Evolutionary conservation across 2,888 invertebrate genomes (phyloP), one percentile per base, ranked within the genome.

Genomic region (Catonia carolina): DNA sequence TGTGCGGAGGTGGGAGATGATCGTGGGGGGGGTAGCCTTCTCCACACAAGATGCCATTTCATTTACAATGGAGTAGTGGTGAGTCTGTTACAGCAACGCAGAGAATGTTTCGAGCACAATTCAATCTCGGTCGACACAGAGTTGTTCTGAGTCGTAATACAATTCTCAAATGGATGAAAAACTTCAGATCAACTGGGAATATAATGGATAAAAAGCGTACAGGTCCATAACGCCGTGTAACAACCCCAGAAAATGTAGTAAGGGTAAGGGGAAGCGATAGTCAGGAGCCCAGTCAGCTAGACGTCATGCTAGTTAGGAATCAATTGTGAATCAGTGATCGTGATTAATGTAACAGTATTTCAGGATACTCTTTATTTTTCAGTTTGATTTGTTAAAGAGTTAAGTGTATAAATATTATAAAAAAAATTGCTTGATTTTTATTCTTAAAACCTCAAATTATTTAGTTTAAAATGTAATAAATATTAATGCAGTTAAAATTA

Each of bases 121-220:
- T 37, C 20, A 52, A 37, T 52, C 17, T 52, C 23, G 39, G 52
- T 37, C 52, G 52, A 35, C 39, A 52, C 20, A 22, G 39, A 52
- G 37, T 22, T 52, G 52, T 52, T 52, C 52, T 37, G 18, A 52
- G 52, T 27, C 52, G 22, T 37, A 52, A 52, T 18, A 36, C 52
- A 37, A 52, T 52, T 37, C 52, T 52, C 36, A 52, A 37, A 52
- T 52, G 52, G 52, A 37, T 52, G 20, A n/a, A 52, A 52, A 18
- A 52, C 37, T 52, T 52, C 36, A 52, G 52, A 52, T 18, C 8
- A 20, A 52, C 37, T 36, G 20, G 39, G 20, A 27, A 27, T 8
- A 27, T 27, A 6, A 52, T 33, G n/a, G 31, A 49, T 49, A 49
- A 33, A 33, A 49, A 49, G 48, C 52, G 37, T 52, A 15, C 36